These are phyloP conservation scores for Onychostoma macrolepis DNA, from an alignment of 2,113 vertebrate species.

Conservation along the genomic window DNA sequence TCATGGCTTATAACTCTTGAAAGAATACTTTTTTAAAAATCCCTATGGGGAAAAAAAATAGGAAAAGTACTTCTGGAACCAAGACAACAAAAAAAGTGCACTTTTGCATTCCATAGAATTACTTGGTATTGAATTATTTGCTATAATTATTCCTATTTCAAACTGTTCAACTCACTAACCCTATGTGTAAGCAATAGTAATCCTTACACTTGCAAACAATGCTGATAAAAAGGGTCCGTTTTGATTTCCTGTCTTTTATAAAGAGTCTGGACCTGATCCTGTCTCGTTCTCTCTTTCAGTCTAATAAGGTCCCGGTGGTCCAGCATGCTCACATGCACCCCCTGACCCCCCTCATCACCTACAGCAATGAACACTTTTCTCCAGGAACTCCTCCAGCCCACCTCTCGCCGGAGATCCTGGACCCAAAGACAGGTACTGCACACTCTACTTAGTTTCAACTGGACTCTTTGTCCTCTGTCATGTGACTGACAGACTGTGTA, in stretches of 20 bases:
- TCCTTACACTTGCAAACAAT: background rate
- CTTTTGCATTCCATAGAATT: background rate
- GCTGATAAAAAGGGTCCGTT: background rate
- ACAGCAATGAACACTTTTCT: constrained; percentile 92
- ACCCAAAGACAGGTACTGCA: constrained; percentile 84
- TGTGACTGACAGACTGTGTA: background rate
- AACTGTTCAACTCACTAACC: background rate
- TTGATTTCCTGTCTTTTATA: constrained; percentile 26
- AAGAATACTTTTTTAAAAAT: background rate
- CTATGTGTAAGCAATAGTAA: background rate
- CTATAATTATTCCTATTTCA: background rate
- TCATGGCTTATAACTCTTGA: background rate
- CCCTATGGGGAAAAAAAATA: background rate
- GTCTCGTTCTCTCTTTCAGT: constrained; percentile 71
- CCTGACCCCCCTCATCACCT: constrained; percentile 93
- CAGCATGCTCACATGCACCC: constrained; percentile 90
- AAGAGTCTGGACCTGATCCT: background rate
- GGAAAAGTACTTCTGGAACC: background rate
- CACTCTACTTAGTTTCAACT: constrained; percentile 49
- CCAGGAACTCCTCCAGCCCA: constrained; percentile 85
- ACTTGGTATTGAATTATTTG: background rate
- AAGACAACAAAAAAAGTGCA: background rate
- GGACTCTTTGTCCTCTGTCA: background rate
- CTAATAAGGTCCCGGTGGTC: constrained; percentile 88
- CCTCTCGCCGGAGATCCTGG: constrained; percentile 86